Evolutionary conservation across 2,888 invertebrate species (phyloP).

Genomic region (Drosophila leonis): DNA sequence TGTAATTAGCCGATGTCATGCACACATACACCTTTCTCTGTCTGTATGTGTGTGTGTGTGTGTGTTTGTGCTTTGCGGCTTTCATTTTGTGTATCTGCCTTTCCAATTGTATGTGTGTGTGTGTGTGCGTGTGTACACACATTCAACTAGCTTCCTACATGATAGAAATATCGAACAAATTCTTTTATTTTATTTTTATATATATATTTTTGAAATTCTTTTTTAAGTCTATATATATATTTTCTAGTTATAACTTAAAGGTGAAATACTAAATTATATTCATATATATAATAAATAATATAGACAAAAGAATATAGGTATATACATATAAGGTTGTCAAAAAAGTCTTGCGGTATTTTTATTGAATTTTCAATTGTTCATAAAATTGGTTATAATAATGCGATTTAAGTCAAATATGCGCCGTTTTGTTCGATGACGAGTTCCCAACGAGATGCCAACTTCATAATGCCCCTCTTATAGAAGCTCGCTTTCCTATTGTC

Average conservation of each 20-base stretch:
- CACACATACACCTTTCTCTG: slow-evolving; percentile 26
- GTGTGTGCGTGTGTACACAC: slow-evolving; percentile 46
- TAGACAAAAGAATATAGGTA: background rate
- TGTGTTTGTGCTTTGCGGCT: slow-evolving; percentile 29
- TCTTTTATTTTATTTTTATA: slow-evolving; percentile 25
- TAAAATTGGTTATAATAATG: no score
- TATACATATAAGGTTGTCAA: no score
- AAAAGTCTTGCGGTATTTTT: no score
- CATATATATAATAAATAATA: background rate
- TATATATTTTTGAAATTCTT: background rate
- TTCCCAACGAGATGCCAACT: no score
- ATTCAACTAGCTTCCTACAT: slow-evolving; percentile 42
- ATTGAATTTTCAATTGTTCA: no score
- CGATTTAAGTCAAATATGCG: no score
- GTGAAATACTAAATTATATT: slow-evolving; percentile 1
- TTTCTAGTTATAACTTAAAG: slow-evolving; percentile 7
- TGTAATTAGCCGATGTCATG: slow-evolving; percentile 80
- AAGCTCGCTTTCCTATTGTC: no score
- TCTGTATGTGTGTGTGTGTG: slow-evolving; percentile 42
- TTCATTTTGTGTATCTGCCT: slow-evolving; percentile 14
- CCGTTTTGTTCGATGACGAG: no score
- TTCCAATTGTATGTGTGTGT: slow-evolving; percentile 36
- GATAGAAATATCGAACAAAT: slow-evolving; percentile 40
- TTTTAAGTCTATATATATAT: background rate
- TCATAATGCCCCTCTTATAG: no score